A percentile compares a stretch with the other conserved stretches of the same genome.
These are phyloP conservation scores for Philopotamus ludificatus DNA, from an alignment of 1,140 invertebrate genomes.

Conservation along the genomic window DNA sequence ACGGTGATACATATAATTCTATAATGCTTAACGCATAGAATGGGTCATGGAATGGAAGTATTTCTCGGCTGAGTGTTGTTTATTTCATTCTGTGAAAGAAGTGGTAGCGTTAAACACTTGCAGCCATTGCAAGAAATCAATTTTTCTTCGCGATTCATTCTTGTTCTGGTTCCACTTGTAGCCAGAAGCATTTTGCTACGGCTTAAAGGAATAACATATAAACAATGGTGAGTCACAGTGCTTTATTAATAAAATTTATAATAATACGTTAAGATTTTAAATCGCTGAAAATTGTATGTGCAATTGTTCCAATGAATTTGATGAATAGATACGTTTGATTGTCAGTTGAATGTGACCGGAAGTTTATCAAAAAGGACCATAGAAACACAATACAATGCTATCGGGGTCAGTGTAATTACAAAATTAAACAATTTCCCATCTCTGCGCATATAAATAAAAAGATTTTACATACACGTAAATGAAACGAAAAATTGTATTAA, in stretches of 20 bases:
- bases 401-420: not conserved
- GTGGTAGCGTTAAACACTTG: not conserved
- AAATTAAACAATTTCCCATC: not conserved
- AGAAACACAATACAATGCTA: not conserved
- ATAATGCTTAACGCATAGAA: not conserved
- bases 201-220: not conserved
- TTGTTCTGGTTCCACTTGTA: constrained; percentile 2
- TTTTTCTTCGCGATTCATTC: constrained; percentile 25
- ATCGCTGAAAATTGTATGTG: not conserved
- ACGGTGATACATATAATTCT: not conserved
- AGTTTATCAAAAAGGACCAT: not conserved
- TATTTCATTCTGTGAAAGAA: not conserved
- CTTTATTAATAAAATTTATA: not conserved
- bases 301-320: not conserved
- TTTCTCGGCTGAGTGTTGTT: not conserved
- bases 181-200: not conserved
- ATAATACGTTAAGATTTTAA: not conserved
- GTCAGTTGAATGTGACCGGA: constrained; percentile 1
- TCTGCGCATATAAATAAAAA: not conserved
- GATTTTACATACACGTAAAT: too few relatives aligned
- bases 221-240: not conserved
- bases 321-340: not conserved
- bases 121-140: constrained; percentile 14
- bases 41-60: not conserved
- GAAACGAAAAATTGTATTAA: too few relatives aligned